Conservation (phyloP, 2,888 invertebrate genomes). For the Pristionchus fissidentatus region DNA sequence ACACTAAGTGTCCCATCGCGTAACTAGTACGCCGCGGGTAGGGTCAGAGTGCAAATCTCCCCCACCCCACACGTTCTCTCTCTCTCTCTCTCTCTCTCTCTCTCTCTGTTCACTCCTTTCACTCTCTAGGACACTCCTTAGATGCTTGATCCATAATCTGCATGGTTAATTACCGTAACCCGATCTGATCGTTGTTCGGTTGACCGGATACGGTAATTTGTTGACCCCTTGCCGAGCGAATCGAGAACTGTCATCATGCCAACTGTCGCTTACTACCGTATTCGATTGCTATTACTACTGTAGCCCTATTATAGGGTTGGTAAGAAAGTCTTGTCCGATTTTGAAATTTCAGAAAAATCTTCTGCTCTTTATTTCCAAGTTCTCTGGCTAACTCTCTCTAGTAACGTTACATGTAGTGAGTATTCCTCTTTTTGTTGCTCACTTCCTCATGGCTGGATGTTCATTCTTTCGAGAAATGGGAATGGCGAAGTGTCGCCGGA, state of each 20-base stretch:
- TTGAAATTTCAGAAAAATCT: too few relatives aligned
- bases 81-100: conserved; percentile 9
- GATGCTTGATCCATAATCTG: conserved; percentile 8
- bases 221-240: too few relatives aligned
- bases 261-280: conserved; percentile 9
- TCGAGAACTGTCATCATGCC: not conserved
- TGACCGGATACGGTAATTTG: conserved; percentile 36
- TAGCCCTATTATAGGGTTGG: not conserved
- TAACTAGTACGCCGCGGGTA: conserved; percentile 21
- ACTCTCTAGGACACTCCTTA: conserved; percentile 3
- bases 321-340: too few relatives aligned
- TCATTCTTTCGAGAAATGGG: too few relatives aligned
- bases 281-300: not conserved
- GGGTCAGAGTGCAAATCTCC: conserved; percentile 22
- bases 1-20: conserved; percentile 32
- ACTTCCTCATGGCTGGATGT: too few relatives aligned
- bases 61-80: not conserved
- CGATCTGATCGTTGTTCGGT: not conserved
- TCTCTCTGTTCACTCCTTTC: not conserved
- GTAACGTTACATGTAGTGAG: too few relatives aligned
- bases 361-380: too few relatives aligned
- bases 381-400: too few relatives aligned
- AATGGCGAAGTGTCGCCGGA: too few relatives aligned
- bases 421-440: too few relatives aligned
- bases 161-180: conserved; percentile 43